Conservation (phyloP, 1,140 invertebrate species). For the Cydia splendana region DNA sequence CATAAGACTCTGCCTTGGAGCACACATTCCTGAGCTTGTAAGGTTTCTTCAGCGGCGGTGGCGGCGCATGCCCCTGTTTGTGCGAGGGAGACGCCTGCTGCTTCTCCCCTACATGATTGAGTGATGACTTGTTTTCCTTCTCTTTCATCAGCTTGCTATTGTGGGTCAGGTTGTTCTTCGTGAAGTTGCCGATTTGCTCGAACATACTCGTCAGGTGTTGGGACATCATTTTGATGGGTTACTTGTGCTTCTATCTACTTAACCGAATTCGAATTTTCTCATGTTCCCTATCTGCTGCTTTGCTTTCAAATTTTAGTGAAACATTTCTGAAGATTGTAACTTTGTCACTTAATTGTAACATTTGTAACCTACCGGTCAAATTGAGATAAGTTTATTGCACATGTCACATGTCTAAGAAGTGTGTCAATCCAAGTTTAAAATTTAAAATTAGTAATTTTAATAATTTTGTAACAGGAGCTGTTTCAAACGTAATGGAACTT, state of each 20-base stretch:
- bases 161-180: conserved; percentile 76
- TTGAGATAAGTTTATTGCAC: neutral
- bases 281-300: conserved; percentile 41
- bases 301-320: conserved; percentile 21
- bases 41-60: conserved; percentile 72
- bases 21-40: conserved; percentile 73
- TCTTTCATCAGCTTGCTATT: conserved; percentile 70
- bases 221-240: conserved; percentile 71
- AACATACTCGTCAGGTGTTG: conserved; percentile 77
- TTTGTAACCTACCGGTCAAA: too few species aligned
- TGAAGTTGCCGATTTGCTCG: conserved; percentile 78
- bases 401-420: neutral
- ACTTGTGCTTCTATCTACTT: conserved; percentile 35
- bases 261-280: conserved; percentile 51
- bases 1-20: conserved; percentile 71
- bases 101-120: conserved; percentile 62
- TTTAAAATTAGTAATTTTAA: neutral
- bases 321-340: conserved; percentile 17
- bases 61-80: conserved; percentile 48
- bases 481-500: neutral
- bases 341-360: conserved; percentile 20
- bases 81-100: conserved; percentile 59
- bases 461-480: neutral
- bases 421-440: neutral
- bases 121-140: conserved; percentile 61